These are phyloP conservation scores for Bergia puertoricense DNA, from an alignment of 92 coral and sea anemone genomes.

Conservation along the genomic window DNA sequence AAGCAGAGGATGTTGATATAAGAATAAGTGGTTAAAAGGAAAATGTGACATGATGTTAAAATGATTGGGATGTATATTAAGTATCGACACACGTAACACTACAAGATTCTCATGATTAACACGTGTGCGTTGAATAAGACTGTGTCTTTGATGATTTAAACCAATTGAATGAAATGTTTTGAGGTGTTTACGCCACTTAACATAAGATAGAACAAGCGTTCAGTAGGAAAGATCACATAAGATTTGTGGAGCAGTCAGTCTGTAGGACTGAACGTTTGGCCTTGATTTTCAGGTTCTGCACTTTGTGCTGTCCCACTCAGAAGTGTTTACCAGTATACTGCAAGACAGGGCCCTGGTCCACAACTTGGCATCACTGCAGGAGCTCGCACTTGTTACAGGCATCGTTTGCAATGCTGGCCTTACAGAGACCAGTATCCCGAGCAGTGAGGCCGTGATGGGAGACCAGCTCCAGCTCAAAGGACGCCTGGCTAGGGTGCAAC, in stretches of 20 bases:
- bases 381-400: conserved; percentile 89
- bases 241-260: background rate
- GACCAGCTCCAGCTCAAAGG: conserved; percentile 86
- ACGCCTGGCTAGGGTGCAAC: conserved; percentile 92
- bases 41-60: too few species aligned
- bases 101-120: too few species aligned
- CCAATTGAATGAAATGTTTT: too few species aligned
- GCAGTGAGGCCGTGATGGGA: conserved; percentile 74
- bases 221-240: background rate
- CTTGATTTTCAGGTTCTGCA: conserved; percentile 67
- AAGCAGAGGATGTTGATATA: background rate
- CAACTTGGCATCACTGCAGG: conserved; percentile 84
- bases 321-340: conserved; percentile 87
- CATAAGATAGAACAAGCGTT: background rate
- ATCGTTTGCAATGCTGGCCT: conserved; percentile 92
- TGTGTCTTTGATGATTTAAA: too few species aligned
- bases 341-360: conserved; percentile 84
- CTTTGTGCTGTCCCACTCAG: conserved; percentile 90
- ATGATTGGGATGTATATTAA: too few species aligned
- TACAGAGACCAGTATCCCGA: conserved; percentile 70
- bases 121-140: too few species aligned
- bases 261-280: background rate
- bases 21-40: too few species aligned
- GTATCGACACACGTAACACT: too few species aligned
- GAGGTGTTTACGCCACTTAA: too few species aligned